A percentile compares a stretch with the other conserved stretches of the same genome.
Evolutionary conservation across 1,140 invertebrate species (phyloP).

Genomic region (Drosophila orosa): DNA sequence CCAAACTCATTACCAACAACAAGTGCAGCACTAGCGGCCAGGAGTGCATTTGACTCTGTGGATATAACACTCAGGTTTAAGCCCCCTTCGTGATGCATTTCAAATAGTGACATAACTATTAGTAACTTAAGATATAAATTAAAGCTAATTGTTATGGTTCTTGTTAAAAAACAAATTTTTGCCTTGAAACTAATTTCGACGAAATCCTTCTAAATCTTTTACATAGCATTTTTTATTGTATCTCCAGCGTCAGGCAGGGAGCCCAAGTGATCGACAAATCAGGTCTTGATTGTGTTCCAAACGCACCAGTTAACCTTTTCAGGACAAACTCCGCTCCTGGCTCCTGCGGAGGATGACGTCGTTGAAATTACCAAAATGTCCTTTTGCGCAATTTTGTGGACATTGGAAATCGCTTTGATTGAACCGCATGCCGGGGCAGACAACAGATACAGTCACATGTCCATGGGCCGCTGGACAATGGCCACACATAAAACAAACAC

Average conservation of each 20-base stretch:
- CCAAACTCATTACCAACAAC: conserved; percentile 82
- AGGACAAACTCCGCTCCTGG: conserved; percentile 29
- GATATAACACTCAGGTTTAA: not conserved
- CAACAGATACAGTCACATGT: conserved; percentile 55
- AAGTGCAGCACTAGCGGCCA: conserved; percentile 47
- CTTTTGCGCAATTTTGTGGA: conserved; percentile 82
- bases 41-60: conserved; percentile 1
- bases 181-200: too few relatives aligned
- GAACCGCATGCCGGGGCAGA: conserved; percentile 73
- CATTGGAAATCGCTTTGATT: conserved; percentile 83
- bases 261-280: not conserved
- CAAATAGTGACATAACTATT: not conserved
- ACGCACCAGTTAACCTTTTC: not conserved
- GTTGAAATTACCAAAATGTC: conserved; percentile 83
- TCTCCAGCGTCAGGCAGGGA: too few relatives aligned
- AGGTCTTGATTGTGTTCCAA: not conserved
- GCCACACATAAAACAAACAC: conserved; percentile 80
- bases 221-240: too few relatives aligned
- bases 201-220: too few relatives aligned
- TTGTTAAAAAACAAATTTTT: too few relatives aligned
- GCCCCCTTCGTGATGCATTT: not conserved
- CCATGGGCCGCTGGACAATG: conserved; percentile 67
- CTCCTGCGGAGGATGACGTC: conserved; percentile 20
- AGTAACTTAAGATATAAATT: too few relatives aligned
- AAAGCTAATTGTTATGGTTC: too few relatives aligned